Evolutionary conservation across 2,797 vertebrate species (phyloP), one percentile per base, ranked within the genome.

Genomic region (Thalassophryne amazonica): DNA sequence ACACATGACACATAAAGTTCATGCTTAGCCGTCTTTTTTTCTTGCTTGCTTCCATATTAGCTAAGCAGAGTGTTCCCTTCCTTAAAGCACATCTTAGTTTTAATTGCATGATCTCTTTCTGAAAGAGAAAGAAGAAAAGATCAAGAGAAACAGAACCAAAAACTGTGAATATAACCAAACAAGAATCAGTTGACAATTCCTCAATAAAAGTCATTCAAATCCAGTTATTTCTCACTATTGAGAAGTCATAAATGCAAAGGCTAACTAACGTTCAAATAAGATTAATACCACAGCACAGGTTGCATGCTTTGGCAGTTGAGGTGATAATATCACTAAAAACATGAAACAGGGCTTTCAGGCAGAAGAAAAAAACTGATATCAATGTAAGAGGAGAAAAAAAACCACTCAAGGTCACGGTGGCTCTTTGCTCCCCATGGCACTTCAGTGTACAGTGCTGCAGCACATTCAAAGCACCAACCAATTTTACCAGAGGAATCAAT

Each of bases 401-500:
- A 62, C 63, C 69, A 80, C 77, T 71, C 85, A 89, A 88, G 89
- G 88, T 91, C 86, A 87, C 82, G 69, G 58, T 71, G 39, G 32
- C 49, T 53, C 51, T 66, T 42, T 68, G 27, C 47, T 66, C 80
- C 67, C 16, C 64, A 69, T 83, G 87, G 84, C 81, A 80, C 81
- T 84, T 81, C 69, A 79, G 62, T 60, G 70, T 68, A 79, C 73
- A 73, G 70, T 46, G 60, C 62, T 77, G 71, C 48, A 62, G 71
- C 80, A 58, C 84, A 85, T 88, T 90, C 85, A 80, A 80, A 70
- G 81, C 85, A 84, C 81, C 73, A 85, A 85, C 81, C 88, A 87
- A 88, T 91, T 89, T 86, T 79, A 77, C 81, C 75, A 74, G 67
- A 88, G 79, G 81, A 90, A 91, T 91, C 89, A 90, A 91, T 91